Percentiles rank a stretch among this genome's conserved stretches.
Evolutionary conservation across 2,888 invertebrate genomes (phyloP).

Genomic region (Listrodromus nycthemerus): DNA sequence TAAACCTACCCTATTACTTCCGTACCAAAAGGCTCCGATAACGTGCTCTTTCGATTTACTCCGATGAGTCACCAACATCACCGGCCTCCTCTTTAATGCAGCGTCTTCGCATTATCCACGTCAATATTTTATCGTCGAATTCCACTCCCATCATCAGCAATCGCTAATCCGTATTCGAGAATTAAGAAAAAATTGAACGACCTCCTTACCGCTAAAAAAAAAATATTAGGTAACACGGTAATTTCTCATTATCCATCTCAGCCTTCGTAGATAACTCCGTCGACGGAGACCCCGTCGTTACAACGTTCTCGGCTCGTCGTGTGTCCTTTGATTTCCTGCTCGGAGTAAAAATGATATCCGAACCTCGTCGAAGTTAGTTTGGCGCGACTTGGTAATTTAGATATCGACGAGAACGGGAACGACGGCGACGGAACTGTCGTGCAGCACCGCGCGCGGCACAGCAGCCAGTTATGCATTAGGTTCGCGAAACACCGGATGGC

Average conservation of each 20-base stretch:
- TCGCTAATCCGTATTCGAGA: neutral
- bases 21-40: neutral
- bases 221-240: neutral
- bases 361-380: slow-evolving; percentile 22
- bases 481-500: slow-evolving; percentile 49
- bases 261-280: neutral
- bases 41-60: slow-evolving; percentile 2
- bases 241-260: neutral
- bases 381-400: slow-evolving; percentile 15
- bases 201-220: neutral
- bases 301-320: neutral
- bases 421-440: neutral
- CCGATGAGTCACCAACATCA: neutral
- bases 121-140: neutral
- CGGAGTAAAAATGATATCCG: slow-evolving; percentile 8
- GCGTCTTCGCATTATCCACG: neutral
- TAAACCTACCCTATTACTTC: neutral
- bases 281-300: neutral
- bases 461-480: neutral
- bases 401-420: slow-evolving; percentile 11
- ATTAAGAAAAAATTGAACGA: neutral
- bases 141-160: neutral
- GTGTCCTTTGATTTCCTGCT: neutral
- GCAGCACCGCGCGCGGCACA: neutral
- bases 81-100: neutral